Evolutionary conservation across 2,888 invertebrate species (phyloP), one percentile per base, ranked within the genome.

Genomic region (Slavum lentiscoides): DNA sequence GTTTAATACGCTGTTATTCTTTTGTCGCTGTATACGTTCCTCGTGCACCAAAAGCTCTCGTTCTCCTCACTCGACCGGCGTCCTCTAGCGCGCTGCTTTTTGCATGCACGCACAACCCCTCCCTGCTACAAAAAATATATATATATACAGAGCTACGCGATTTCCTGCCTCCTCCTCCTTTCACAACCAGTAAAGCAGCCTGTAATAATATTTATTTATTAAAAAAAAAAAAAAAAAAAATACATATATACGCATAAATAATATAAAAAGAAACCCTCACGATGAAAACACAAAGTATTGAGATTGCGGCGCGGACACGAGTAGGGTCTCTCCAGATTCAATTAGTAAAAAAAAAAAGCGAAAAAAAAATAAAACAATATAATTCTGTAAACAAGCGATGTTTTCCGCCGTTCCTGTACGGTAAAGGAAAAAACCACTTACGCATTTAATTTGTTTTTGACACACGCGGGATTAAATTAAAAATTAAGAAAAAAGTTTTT

Each of bases 1-100:
- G 62, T 80, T 80, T 80, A 80, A 72, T 80, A 72, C 72, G 80
- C 64, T 80, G 70, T 80, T 80, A 80, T 80, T 80, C 80, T 80
- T 80, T 80, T 80, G 80, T 80, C 70, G 37, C 76, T 61, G 49
- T 66, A 62, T 30, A 30, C 30, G 30, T 30, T 30, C 30, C 67
- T 58, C 62, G 37, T 19, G 64, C 68, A 30, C 30, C 30, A 39
- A 69, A 74, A 82, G 82, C 75, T 75, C 75, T 62, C 69, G 30
- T 30, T 82, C 62, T 55, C 74, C 62, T 55, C 74, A 13, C 62
- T 74, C 61, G 43, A 55, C 82, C 58, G 6, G 55, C 55, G 39
- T 58, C 74, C 66, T 58, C 23, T 75, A 19, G 55, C 70, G 19
- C 11, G 66, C 58, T 70, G 70, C 43, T 39, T 75, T 55, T 77